phyloP scores from a whole-genome alignment of 1,140 invertebrate species.

The Hetaerina americana region DNA sequence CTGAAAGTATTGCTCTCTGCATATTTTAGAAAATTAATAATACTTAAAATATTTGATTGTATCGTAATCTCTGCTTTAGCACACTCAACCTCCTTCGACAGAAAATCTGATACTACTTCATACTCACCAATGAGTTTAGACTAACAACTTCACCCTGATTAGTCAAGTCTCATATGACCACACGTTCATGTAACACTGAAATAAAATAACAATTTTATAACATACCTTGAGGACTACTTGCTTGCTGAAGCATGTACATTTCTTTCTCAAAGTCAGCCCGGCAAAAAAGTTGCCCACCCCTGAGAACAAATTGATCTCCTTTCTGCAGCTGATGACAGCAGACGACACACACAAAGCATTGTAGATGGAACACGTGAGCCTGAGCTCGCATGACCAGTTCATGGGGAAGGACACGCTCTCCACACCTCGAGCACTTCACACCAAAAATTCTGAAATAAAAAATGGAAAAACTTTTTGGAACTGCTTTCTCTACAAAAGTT shows the following conservation, averaged over 20 bases:
- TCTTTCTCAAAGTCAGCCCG: slow-evolving; percentile 84
- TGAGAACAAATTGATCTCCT: slow-evolving; percentile 87
- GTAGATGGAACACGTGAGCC: slow-evolving; percentile 73
- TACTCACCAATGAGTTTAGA: no score
- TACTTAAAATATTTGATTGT: no score
- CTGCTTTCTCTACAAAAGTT: no score
- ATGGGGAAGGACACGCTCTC: slow-evolving; percentile 72
- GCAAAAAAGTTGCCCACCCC: slow-evolving; percentile 88
- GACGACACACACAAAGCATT: slow-evolving; percentile 82
- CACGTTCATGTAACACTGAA: no score
- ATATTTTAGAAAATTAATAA: no score
- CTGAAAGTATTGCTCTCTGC: no score
- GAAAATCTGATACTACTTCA: no score
- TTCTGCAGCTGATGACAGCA: slow-evolving; percentile 87
- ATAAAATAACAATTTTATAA: neutral
- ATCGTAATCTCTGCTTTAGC: no score
- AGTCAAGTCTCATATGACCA: no score
- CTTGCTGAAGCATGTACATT: slow-evolving; percentile 68
- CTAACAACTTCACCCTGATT: no score
- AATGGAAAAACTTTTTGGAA: slow-evolving; percentile 3
- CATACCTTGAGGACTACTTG: slow-evolving; percentile 37
- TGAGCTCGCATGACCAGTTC: slow-evolving; percentile 86
- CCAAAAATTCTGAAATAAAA: slow-evolving; percentile 64
- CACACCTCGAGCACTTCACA: slow-evolving; percentile 82
- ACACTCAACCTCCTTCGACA: no score